Evolutionary conservation across 2,888 invertebrate species (phyloP).

Genomic region (Herminia tarsipennalis): DNA sequence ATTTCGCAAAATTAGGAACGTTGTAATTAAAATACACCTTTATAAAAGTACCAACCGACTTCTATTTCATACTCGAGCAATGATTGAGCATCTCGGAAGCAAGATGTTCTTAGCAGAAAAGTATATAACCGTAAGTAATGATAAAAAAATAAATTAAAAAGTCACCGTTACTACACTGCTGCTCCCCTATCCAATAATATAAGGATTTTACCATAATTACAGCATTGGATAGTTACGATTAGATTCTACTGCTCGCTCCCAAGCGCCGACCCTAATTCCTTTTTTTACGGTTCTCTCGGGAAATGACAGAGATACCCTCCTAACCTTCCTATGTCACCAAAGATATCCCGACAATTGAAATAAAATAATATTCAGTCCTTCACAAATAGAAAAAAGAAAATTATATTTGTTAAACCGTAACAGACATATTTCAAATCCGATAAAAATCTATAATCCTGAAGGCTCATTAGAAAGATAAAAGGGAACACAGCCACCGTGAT

Average conservation of each 20-base stretch:
- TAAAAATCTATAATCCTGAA: constrained; percentile 27
- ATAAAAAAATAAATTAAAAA: no score
- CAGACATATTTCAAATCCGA: constrained; percentile 27
- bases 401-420: constrained; percentile 8
- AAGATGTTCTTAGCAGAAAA: no score
- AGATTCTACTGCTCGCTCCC: not conserved
- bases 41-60: no score
- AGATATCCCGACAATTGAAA: constrained; percentile 7
- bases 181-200: no score
- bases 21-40: constrained; percentile 32
- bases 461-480: constrained; percentile 42
- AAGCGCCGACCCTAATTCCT: not conserved
- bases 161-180: no score
- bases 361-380: constrained; percentile 5
- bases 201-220: constrained; percentile 5
- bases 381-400: constrained; percentile 7
- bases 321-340: not conserved
- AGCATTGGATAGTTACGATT: not conserved
- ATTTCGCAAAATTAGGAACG: constrained; percentile 39
- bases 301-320: constrained; percentile 2
- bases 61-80: no score
- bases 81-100: no score
- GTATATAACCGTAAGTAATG: no score
- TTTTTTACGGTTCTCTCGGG: constrained; percentile 9
- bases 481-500: constrained; percentile 31